Conservation (phyloP, 2,797 vertebrate genomes). For the Karalla daura region DNA sequence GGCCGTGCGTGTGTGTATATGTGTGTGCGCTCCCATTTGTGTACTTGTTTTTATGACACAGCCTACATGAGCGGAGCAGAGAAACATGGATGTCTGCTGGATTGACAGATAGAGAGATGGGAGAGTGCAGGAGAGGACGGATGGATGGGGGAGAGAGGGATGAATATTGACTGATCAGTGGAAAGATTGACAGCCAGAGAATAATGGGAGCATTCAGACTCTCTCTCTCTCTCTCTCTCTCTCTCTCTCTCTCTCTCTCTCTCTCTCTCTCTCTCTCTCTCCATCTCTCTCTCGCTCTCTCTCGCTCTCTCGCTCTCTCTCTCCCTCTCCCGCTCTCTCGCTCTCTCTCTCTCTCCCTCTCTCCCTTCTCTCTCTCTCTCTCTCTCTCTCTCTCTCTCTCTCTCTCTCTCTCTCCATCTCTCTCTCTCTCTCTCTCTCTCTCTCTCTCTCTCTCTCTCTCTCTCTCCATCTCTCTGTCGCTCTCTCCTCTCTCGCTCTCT, state of each 20-base stretch:
- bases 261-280: slow-evolving; percentile 33
- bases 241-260: slow-evolving; percentile 68
- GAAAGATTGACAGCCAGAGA: slow-evolving; percentile 78
- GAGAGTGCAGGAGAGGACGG: slow-evolving; percentile 79
- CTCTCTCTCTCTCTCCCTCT: slow-evolving; percentile 22
- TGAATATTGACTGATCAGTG: slow-evolving; percentile 82
- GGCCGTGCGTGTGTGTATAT: slow-evolving; percentile 24
- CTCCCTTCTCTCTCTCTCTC: slow-evolving; percentile 23
- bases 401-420: slow-evolving; percentile 21
- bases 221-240: slow-evolving; percentile 8
- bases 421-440: slow-evolving; percentile 25
- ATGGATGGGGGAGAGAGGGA: slow-evolving; percentile 70
- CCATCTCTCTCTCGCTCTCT: slow-evolving; percentile 22
- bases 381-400: slow-evolving; percentile 23
- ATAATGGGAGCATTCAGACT: slow-evolving; percentile 77
- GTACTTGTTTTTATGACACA: slow-evolving; percentile 68
- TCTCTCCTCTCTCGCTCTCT: slow-evolving; percentile 30
- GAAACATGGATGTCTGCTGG: slow-evolving; percentile 67
- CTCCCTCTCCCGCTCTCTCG: slow-evolving; percentile 22
- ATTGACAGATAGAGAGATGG: slow-evolving; percentile 80
- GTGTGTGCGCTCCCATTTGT: slow-evolving; percentile 34
- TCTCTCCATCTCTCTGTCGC: slow-evolving; percentile 26
- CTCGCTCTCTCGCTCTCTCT: slow-evolving; percentile 22
- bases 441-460: slow-evolving; percentile 23
- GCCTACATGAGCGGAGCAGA: slow-evolving; percentile 65